These are phyloP conservation scores for Limnephilus auricula DNA, from an alignment of 2,888 invertebrate species.

Conservation along the genomic window DNA sequence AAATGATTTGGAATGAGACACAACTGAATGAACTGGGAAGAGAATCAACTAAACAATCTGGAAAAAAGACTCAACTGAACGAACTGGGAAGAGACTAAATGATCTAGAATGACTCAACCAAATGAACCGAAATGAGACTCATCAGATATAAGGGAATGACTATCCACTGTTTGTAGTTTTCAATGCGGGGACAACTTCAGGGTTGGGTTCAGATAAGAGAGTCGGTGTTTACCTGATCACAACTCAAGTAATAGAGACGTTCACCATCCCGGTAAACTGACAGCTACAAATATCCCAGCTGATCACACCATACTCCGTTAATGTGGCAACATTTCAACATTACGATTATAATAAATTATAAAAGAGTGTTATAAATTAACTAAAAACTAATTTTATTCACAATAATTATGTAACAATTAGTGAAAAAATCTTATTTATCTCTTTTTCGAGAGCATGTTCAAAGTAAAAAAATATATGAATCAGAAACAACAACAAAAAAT, in stretches of 20 bases:
- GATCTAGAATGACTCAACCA: neutral
- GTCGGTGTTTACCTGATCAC: slow-evolving; percentile 60
- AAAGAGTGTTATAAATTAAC: neutral
- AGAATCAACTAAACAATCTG: neutral
- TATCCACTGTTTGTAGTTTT: neutral
- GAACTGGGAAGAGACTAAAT: too few relatives aligned
- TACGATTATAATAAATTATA: neutral
- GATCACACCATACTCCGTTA: slow-evolving; percentile 58
- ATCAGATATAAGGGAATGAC: neutral
- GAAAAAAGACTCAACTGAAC: too few relatives aligned
- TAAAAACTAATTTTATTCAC: neutral
- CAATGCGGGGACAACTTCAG: neutral
- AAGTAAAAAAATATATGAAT: too few relatives aligned
- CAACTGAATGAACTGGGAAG: neutral
- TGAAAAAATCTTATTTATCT: too few relatives aligned
- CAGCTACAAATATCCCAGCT: slow-evolving; percentile 66
- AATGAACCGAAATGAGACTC: neutral
- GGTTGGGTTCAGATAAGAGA: neutral
- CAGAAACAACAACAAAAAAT: too few relatives aligned
- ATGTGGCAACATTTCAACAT: slow-evolving; percentile 60
- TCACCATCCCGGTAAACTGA: slow-evolving; percentile 52
- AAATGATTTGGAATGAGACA: neutral
- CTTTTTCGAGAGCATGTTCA: too few relatives aligned
- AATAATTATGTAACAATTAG: too few relatives aligned
- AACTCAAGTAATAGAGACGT: slow-evolving; percentile 55